phyloP scores from a whole-genome alignment of 30 jellyfish, hydroid and myxozoan species.

The Aurelia aurita region DNA sequence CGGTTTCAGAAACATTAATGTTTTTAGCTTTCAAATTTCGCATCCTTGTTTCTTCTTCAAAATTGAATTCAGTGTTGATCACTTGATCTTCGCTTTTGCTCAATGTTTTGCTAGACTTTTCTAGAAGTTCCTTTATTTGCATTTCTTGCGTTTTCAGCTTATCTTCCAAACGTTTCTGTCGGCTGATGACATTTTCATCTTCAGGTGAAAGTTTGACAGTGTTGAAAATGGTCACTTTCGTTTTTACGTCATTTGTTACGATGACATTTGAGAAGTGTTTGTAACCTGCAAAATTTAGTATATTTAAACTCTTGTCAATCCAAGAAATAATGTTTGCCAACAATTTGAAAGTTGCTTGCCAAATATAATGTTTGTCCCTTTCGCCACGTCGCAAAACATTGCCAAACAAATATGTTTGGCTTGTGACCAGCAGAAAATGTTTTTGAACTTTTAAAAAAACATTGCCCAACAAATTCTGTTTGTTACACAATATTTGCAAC shows the following conservation, averaged over 20 bases:
- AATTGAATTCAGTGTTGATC: conserved; percentile 32
- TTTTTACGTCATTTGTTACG: conserved; percentile 33
- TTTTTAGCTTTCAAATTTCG: conserved; percentile 10
- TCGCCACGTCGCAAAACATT: too few species aligned
- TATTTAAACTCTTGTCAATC: too few species aligned
- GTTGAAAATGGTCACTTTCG: conserved; percentile 24
- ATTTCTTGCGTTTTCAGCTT: conserved; percentile 23
- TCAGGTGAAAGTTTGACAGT: conserved; percentile 54
- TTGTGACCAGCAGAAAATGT: too few species aligned
- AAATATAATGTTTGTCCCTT: too few species aligned
- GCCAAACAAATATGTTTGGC: too few species aligned
- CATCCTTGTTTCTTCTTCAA: conserved; percentile 12
- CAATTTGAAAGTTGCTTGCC: too few species aligned
- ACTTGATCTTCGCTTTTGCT: conserved; percentile 63
- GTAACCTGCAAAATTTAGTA: conserved; percentile 37
- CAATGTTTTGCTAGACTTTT: conserved; percentile 17
- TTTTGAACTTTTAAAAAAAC: too few species aligned
- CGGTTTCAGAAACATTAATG: conserved; percentile 51
- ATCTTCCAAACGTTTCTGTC: conserved; percentile 22
- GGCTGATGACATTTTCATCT: conserved; percentile 15
- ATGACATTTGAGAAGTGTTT: conserved; percentile 59
- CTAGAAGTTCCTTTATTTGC: conserved; percentile 1
- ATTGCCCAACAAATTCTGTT: too few species aligned
- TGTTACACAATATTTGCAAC: too few species aligned
- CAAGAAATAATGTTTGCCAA: too few species aligned